Evolutionary conservation across 1,140 invertebrate genomes (phyloP), one percentile per base, ranked within the genome.

Genomic region (Neelides sp.): DNA sequence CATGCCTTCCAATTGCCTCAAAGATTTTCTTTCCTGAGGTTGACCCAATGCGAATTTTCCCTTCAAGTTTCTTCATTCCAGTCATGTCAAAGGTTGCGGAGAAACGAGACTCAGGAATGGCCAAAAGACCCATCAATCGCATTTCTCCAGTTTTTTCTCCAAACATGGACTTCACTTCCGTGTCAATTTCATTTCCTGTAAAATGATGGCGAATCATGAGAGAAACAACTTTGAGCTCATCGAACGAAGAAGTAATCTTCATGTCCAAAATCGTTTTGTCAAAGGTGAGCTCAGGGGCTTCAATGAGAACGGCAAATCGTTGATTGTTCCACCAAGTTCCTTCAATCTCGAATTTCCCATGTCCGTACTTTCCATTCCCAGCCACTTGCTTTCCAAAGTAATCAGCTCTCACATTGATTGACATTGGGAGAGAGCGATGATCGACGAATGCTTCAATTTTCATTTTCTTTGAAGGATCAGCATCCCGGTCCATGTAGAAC

Each of bases 211-310:
- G 20, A 35, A 56, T 34, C 10, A 37, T 37, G 13, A 51, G 19
- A 10, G 27, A 5, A 27, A 54, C 4, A 12, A 22, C 49, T 48
- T 54, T 42, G 22, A 32, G 53, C 7, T 45, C 55, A 12, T 54
- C 46, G 30, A 55, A 50, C 7, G 61, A 59, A 5, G 61, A 56
- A 15, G 45, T 27, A 8, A 58, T n/a, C 5, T 51, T 43, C 4
- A 37, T 26, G 8, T 55, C 24, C 24, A 53, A 17, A 4, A 26
- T 3, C 0, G 41, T 27, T 27, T 46, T 12, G 1, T 17, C 4
- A 4, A 54, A 12, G 2, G 23, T 27, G 23, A 54, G 45, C 4
- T 15, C 19, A 1, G 51, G 37, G 10, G 24, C 45, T 2, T 28
- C 36, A 17, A 53, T 13, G 4, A 22, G 3, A 24, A 47, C 30